Evolutionary conservation across 2,797 vertebrate genomes (phyloP).

Genomic region (Margarornis squamiger): DNA sequence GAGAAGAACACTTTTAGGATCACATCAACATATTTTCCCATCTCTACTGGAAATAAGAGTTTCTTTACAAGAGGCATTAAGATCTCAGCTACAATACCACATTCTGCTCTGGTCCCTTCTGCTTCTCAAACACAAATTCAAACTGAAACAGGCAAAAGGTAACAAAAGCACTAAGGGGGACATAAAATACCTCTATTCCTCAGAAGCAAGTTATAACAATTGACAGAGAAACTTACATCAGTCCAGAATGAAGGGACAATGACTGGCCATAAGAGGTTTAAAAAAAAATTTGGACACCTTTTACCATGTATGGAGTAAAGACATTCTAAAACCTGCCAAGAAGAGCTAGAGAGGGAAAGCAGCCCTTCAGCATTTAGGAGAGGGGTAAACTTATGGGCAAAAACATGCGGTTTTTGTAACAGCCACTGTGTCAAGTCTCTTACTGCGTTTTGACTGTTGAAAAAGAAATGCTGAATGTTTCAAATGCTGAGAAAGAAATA

Average conservation of each 20-base stretch:
- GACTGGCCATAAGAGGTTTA: background rate
- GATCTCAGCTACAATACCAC: background rate
- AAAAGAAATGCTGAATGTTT: background rate
- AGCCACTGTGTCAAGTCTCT: background rate
- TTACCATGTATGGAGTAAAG: background rate
- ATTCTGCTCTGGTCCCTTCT: background rate
- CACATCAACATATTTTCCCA: accelerated
- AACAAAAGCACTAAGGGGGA: background rate
- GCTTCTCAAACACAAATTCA: background rate
- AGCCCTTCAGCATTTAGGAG: background rate
- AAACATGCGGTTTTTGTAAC: background rate
- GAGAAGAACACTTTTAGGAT: background rate
- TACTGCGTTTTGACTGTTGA: background rate
- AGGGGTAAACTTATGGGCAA: background rate
- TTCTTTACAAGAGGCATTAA: background rate
- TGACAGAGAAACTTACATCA: background rate
- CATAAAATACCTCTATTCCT: background rate
- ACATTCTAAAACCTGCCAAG: background rate
- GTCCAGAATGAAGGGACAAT: background rate
- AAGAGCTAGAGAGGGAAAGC: background rate
- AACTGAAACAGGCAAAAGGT: background rate
- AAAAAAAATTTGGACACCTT: background rate
- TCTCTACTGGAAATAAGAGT: too few relatives aligned
- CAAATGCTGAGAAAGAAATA: background rate
- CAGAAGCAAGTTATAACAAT: background rate